A percentile compares a stretch with the other conserved stretches of the same genome.
phyloP scores from a whole-genome alignment of 2,797 vertebrate species.

The Trachops cirrhosus region DNA sequence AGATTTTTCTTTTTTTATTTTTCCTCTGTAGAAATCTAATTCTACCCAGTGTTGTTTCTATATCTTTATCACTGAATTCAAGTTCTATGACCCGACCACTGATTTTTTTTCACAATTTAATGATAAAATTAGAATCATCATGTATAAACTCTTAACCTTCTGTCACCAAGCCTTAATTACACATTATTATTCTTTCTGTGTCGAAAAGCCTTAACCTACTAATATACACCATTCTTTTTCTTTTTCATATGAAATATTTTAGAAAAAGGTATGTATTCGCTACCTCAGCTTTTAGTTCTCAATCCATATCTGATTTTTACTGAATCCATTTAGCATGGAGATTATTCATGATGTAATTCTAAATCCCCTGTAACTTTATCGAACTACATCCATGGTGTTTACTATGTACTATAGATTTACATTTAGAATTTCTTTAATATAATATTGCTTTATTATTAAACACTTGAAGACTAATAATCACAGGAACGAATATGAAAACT shows the following conservation, averaged over 20 bases:
- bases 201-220: background rate
- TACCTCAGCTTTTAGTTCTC: background rate
- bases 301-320: background rate
- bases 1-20: background rate
- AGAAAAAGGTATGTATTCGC: background rate
- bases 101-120: background rate
- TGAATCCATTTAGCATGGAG: background rate
- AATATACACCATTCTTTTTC: background rate
- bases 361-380: background rate
- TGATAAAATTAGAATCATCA: background rate
- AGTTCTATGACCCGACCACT: fast-evolving
- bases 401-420: background rate
- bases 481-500: background rate
- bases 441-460: background rate
- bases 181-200: background rate
- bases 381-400: background rate
- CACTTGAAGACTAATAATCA: background rate
- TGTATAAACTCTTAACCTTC: background rate
- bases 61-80: background rate
- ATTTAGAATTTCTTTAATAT: background rate
- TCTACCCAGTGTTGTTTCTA: background rate
- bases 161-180: background rate
- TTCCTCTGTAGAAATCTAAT: background rate
- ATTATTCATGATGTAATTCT: background rate
- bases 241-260: background rate